A percentile compares a stretch with the other conserved stretches of the same genome.
These are phyloP conservation scores for Pogonus chalceus DNA, from an alignment of 1,140 invertebrate genomes.

Conservation along the genomic window DNA sequence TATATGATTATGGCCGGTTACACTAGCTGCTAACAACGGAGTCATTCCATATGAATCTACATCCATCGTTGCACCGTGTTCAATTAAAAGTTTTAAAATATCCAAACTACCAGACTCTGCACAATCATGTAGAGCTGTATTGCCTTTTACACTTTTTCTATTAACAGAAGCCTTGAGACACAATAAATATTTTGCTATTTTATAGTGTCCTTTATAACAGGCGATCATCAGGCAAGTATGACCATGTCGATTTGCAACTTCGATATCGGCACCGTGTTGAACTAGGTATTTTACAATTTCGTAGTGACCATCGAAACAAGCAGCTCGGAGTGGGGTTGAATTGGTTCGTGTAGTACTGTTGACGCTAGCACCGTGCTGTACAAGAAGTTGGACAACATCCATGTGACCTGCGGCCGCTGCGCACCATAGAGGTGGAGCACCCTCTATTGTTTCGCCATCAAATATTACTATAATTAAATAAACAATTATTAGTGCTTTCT, in stretches of 20 bases:
- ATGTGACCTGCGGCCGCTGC: slow-evolving; percentile 73
- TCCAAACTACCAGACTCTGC: slow-evolving; percentile 89
- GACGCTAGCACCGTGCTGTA: slow-evolving; percentile 72
- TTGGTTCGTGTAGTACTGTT: slow-evolving; percentile 85
- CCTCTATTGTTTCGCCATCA: slow-evolving; percentile 92
- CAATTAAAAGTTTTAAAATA: slow-evolving; percentile 81
- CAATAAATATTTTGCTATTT: slow-evolving; percentile 79
- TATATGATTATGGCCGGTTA: slow-evolving; percentile 84
- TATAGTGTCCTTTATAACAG: slow-evolving; percentile 86
- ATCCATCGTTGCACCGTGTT: slow-evolving; percentile 82
- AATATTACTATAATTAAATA: slow-evolving; percentile 83
- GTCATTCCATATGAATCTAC: slow-evolving; percentile 95
- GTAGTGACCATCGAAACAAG: slow-evolving; percentile 90
- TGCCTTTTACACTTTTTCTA: slow-evolving; percentile 89
- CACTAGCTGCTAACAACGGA: slow-evolving; percentile 81
- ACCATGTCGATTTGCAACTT: slow-evolving; percentile 81
- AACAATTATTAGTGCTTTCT: no score
- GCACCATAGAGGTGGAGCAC: slow-evolving; percentile 88
- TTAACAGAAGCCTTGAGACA: slow-evolving; percentile 81
- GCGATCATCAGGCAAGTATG: slow-evolving; percentile 96
- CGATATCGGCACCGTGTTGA: slow-evolving; percentile 78
- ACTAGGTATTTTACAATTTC: slow-evolving; percentile 86
- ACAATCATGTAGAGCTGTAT: slow-evolving; percentile 91
- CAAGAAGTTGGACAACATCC: slow-evolving; percentile 71
- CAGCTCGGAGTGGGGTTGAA: slow-evolving; percentile 81